phyloP scores from a whole-genome alignment of 2,113 vertebrate species.

The Oreochromis niloticus region DNA sequence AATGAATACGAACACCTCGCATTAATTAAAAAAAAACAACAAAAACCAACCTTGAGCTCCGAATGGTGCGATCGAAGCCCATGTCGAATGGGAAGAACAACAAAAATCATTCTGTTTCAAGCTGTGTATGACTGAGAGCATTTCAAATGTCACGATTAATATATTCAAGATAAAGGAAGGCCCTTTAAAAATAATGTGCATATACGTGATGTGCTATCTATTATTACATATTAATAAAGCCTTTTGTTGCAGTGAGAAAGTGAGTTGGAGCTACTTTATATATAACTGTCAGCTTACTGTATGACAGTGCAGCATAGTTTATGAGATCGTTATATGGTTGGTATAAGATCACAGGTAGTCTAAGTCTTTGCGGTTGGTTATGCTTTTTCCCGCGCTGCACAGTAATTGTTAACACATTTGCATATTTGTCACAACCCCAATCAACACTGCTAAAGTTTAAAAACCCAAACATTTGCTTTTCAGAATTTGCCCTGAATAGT shows the following conservation, averaged over 20 bases:
- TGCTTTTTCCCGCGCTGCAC: background rate
- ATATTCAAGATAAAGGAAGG: background rate
- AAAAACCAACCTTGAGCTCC: background rate
- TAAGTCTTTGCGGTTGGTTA: background rate
- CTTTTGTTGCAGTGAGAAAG: background rate
- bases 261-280: background rate
- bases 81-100: background rate
- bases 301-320: background rate
- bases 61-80: background rate
- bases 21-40: background rate
- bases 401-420: background rate
- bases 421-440: background rate
- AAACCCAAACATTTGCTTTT: background rate
- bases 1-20: slow-evolving; percentile 74
- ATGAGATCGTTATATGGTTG: background rate
- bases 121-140: background rate
- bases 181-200: background rate
- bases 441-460: background rate
- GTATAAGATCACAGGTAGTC: background rate
- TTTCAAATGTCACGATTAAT: background rate
- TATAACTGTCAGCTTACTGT: background rate
- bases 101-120: background rate
- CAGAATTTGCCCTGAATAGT: background rate
- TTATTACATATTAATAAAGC: background rate
- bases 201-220: background rate